phyloP scores from a whole-genome alignment of 1,140 invertebrate species.

The Asobara japonica region DNA sequence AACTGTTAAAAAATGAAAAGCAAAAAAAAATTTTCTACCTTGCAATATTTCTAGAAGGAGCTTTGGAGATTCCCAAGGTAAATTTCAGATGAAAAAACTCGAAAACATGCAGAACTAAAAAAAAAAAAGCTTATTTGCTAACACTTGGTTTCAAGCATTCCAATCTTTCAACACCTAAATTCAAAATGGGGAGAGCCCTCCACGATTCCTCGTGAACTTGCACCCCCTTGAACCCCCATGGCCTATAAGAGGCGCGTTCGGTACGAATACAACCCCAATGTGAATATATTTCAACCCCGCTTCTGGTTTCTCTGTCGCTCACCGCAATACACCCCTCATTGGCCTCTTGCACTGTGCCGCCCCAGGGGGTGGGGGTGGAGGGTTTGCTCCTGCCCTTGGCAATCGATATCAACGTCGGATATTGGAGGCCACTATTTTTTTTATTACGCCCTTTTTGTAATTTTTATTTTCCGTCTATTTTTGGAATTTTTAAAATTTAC shows the following conservation, averaged over 20 bases:
- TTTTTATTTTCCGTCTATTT: background rate
- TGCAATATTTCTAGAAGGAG: too few relatives aligned
- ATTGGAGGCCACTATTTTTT: conserved; percentile 19
- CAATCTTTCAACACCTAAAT: conserved; percentile 64
- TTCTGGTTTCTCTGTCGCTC: conserved; percentile 11
- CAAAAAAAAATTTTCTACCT: too few relatives aligned
- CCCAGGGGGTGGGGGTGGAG: conserved; percentile 26
- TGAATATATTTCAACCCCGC: background rate
- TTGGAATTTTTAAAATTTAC: background rate
- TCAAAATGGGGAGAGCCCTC: conserved; percentile 57
- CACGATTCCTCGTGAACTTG: conserved; percentile 50
- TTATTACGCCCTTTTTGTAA: too few relatives aligned
- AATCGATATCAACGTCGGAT: conserved; percentile 60
- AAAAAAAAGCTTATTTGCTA: too few relatives aligned
- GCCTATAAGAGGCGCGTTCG: background rate
- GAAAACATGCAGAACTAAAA: too few relatives aligned
- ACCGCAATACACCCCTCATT: conserved; percentile 35
- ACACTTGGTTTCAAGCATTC: too few relatives aligned
- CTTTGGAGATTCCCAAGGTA: too few relatives aligned
- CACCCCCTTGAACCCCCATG: conserved; percentile 23
- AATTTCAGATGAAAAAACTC: too few relatives aligned
- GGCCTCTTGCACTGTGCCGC: conserved; percentile 19
- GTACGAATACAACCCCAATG: conserved; percentile 6
- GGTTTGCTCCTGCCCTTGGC: conserved; percentile 43
- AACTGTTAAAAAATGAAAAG: too few relatives aligned